These are phyloP conservation scores for Morpho helenor DNA, from an alignment of 2,888 invertebrate genomes.

Conservation along the genomic window DNA sequence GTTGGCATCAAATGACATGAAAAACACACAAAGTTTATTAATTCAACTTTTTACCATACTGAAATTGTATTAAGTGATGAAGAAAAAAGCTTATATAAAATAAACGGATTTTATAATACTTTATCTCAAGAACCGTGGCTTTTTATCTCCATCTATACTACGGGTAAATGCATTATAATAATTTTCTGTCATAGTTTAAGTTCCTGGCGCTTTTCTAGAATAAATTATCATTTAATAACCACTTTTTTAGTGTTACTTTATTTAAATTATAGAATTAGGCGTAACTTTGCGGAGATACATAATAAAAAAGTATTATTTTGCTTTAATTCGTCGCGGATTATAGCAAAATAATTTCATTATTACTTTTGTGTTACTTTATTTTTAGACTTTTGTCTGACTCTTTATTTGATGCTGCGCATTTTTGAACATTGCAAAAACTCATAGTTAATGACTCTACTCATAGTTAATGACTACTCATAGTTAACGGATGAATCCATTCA, in stretches of 20 bases:
- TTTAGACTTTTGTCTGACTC: no score
- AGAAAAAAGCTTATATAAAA: not conserved
- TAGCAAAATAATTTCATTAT: no score
- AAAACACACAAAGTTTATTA: not conserved
- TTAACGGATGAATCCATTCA: no score
- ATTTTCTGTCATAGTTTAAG: not conserved
- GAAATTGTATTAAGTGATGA: not conserved
- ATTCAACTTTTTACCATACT: not conserved
- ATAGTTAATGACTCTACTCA: no score
- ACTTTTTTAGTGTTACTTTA: not conserved
- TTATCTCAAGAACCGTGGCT: not conserved
- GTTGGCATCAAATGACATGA: no score
- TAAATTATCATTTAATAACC: not conserved
- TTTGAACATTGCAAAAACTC: no score
- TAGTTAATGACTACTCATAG: no score
- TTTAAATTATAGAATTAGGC: not conserved
- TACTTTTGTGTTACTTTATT: no score
- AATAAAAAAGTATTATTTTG: no score
- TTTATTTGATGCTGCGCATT: no score
- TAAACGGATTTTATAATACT: slow-evolving; percentile 1
- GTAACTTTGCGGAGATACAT: no score
- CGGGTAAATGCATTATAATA: slow-evolving; percentile 2
- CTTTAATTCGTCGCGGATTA: no score
- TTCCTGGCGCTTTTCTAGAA: not conserved
- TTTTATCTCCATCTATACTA: not conserved